phyloP scores from a whole-genome alignment of 2,888 invertebrate species.

The Eudiplozoon nipponicum region DNA sequence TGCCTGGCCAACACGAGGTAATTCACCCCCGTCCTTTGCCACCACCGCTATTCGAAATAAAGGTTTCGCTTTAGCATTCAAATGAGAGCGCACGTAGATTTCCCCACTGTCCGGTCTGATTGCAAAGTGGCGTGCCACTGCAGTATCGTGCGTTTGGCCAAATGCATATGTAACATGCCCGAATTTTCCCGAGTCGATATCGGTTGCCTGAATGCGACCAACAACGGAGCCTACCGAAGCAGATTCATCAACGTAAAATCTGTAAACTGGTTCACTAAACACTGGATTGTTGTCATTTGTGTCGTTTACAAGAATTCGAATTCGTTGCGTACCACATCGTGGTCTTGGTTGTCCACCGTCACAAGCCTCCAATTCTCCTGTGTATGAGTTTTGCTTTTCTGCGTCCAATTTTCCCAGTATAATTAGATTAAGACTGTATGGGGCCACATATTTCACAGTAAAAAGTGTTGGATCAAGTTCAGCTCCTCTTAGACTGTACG shows the following conservation, averaged over 20 bases:
- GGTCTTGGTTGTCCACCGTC: slow-evolving; percentile 10
- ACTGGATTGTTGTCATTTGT: slow-evolving; percentile 8
- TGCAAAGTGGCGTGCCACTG: slow-evolving; percentile 9
- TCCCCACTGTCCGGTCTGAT: slow-evolving; percentile 5
- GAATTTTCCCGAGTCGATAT: slow-evolving; percentile 6
- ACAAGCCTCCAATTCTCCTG: slow-evolving; percentile 4
- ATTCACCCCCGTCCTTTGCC: slow-evolving; percentile 8
- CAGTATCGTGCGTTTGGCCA: slow-evolving; percentile 6
- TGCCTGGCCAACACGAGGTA: slow-evolving; percentile 10
- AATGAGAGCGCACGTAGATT: slow-evolving; percentile 4
- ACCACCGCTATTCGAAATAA: slow-evolving; percentile 6
- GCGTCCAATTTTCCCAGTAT: slow-evolving; percentile 6
- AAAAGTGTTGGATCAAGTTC: background rate
- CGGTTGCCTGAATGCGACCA: slow-evolving; percentile 8
- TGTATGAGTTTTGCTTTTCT: slow-evolving; percentile 7
- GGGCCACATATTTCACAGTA: slow-evolving; percentile 6
- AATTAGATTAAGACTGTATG: slow-evolving; percentile 5
- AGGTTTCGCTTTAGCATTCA: slow-evolving; percentile 7
- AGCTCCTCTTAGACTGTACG: slow-evolving; percentile 4
- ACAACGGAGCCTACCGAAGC: slow-evolving; percentile 7
- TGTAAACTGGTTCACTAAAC: slow-evolving; percentile 3
- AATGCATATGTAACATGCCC: slow-evolving; percentile 7
- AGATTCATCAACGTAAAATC: slow-evolving; percentile 7
- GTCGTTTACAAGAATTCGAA: slow-evolving; percentile 8
- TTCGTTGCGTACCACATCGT: slow-evolving; percentile 3